Evolutionary conservation across 2,113 vertebrate genomes (phyloP).

Genomic region (Cebus imitator): DNA sequence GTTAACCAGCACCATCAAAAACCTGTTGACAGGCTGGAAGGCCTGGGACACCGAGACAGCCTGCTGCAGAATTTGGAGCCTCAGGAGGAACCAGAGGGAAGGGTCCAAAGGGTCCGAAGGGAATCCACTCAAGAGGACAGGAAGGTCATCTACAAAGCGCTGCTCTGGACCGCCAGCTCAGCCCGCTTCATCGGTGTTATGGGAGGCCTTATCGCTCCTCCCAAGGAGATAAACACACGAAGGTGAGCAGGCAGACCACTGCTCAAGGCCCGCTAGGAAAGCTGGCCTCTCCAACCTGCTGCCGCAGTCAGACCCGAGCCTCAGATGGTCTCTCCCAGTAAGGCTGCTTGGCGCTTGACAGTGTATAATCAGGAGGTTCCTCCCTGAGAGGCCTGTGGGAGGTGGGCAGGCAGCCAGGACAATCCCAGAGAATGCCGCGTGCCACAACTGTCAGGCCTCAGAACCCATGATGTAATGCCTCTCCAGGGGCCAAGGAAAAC

Average conservation of each 20-base stretch:
- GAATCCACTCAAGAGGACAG: background rate
- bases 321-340: background rate
- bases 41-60: background rate
- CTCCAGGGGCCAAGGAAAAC: constrained; percentile 42
- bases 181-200: accelerated
- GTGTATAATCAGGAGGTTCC: constrained; percentile 60
- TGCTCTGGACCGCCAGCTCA: background rate
- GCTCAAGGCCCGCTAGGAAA: background rate
- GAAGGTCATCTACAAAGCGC: background rate
- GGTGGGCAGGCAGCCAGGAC: constrained; percentile 52
- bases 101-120: background rate
- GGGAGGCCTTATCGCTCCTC: background rate
- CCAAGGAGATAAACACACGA: background rate
- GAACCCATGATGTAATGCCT: constrained; percentile 23
- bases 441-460: background rate
- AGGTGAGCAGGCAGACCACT: background rate
- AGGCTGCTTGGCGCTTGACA: background rate
- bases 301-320: background rate
- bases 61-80: background rate
- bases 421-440: constrained; percentile 47
- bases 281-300: background rate
- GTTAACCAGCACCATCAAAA: background rate
- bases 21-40: background rate
- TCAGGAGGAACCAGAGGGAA: background rate
- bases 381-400: constrained; percentile 21